Base-by-base conservation (phyloP, 2,888 invertebrate genomes). In the Xylota sylvarum region DNA sequence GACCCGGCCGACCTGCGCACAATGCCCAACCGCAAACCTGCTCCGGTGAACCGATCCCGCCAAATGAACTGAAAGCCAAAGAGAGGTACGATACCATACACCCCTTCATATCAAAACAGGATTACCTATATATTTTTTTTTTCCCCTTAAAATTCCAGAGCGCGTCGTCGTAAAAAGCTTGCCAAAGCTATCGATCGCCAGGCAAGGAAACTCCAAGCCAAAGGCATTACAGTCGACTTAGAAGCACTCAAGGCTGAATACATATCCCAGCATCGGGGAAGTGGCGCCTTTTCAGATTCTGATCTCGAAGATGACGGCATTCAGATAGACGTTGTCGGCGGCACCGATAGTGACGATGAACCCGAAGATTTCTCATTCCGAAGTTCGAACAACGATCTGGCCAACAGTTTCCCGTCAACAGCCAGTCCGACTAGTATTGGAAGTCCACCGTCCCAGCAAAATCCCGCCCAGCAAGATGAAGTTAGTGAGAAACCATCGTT, bases 11-110 rank as follows among this genome's bases (percentile, higher is more conserved):
- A 93, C 99, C 99, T 52, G 98, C 99, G 5, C 99, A 99, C 94
- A 99, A 99, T 93, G 98, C 98, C 5, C 98, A 99, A 92, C 99
- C 98, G 0, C 98, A 98, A 92, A 98, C 98, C 72, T 99, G 99
- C 93, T 97, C 97, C 89, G 99, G 99, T 6, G 98, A 98, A 90
- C 99, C 99, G 17, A 98, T 99, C 90, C 98, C 98, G 35, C 97
- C 97, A 10, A 98, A 96, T 90, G 97, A 97, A 93, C 94, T 97
- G 43, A 94, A 96, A 88, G 96, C 97, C 56, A 95, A 97, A 91
- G 97, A 97, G 93, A 95, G 94, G 95, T 95, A 93, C 94, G 93
- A 77, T 62, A 1, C n/a, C 0, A 12, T 7, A 4, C 4, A 0
- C 9, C 27, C 14, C 23, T 9, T 12, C 5, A 1, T 43, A 17